These are phyloP conservation scores for Acanthopagrus latus DNA, from an alignment of 2,797 vertebrate species.

Conservation along the genomic window DNA sequence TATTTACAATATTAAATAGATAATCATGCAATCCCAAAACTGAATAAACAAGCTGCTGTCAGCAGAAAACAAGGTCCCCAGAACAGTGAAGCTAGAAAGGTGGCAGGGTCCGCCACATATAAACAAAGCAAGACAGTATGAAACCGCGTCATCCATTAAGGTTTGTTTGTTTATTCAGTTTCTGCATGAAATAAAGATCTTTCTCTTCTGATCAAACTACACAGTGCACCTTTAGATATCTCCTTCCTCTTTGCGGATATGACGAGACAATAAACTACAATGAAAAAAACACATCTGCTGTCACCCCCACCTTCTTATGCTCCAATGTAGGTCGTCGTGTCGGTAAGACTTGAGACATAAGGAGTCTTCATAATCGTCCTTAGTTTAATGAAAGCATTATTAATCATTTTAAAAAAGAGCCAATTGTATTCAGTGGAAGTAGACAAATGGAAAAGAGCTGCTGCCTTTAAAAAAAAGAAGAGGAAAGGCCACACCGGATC, in stretches of 20 bases:
- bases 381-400: conserved; percentile 64
- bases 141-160: too few species aligned
- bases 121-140: too few species aligned
- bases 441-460: conserved; percentile 44
- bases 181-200: too few species aligned
- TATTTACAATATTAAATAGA: too few species aligned
- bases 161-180: too few species aligned
- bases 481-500: conserved; percentile 8
- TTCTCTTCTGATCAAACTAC: too few species aligned
- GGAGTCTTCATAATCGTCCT: conserved; percentile 57
- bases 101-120: too few species aligned
- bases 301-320: conserved; percentile 38
- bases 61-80: too few species aligned
- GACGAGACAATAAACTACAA: conserved; percentile 15
- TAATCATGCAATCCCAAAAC: too few species aligned
- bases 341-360: conserved; percentile 39
- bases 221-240: neutral
- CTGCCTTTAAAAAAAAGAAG: conserved; percentile 9
- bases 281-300: conserved; percentile 9
- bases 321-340: conserved; percentile 46
- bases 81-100: too few species aligned
- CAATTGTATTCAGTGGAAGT: conserved; percentile 40
- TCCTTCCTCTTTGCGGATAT: conserved; percentile 1
- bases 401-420: conserved; percentile 49
- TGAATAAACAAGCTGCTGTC: too few species aligned